Base-by-base conservation (phyloP, 2,888 invertebrate genomes). In the Leucophora obtusa region DNA sequence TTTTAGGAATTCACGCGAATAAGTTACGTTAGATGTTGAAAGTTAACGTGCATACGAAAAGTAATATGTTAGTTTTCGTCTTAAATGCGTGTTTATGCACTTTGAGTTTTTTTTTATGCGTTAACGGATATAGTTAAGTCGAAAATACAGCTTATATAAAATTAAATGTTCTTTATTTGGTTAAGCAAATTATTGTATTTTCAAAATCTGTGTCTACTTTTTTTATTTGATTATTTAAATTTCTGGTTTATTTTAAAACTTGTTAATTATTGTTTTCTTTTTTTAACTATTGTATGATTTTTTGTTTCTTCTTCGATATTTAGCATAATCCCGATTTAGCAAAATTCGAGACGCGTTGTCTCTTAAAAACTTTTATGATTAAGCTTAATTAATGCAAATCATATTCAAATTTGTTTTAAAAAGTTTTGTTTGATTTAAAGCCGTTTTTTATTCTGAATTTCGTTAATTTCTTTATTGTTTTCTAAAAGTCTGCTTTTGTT, bases 381-480 rank as follows among this genome's bases (percentile, higher is more conserved):
- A 71, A 43, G 56, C 59, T 85, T 84, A 84, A 86, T 84, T 83
- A 84, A 87, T 87, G 85, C 85, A 87, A 87, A 87, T 87, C 83
- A 82, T 85, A 84, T 84, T 84, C 86, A 84, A 85, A 85, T 69
- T 10, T 73, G 50, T 14, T 59, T 69, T 47, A 8, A 56, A 38
- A 65, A 65, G 50, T 74, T 70, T 74, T 75, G 62, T 87, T 88
- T 86, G 85, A 85, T 84, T 65, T 70, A 51, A 21, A n/a, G 59
- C 65, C 70, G 70, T 76, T 51, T 65, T 43, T 58, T 70, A 47
- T 21, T 65, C 24, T 70, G 58, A 54, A 14, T 54, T 54, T 54
- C 17, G 14, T 14, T 21, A 54, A 21, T 54, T 54, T 54, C 24
- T 38, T 28, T 35, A 24, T 38, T 53, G 33, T 28, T 65, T 65